Percentiles rank a stretch among this genome's conserved stretches.
Conservation (phyloP, 2,888 invertebrate species). For the Andrena camellia region DNA sequence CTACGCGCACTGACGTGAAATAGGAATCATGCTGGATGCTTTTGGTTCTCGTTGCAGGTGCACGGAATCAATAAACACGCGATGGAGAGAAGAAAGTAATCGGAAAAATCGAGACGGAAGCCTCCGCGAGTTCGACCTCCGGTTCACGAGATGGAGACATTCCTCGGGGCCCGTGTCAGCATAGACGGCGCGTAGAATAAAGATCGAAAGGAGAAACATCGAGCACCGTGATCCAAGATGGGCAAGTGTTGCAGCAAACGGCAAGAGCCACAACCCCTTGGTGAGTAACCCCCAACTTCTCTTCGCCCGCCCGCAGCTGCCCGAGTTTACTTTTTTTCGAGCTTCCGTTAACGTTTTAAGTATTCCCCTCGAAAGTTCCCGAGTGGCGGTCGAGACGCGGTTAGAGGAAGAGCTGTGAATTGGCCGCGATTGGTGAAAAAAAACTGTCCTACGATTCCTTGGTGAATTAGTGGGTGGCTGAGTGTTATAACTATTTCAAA, state of each 20-base stretch:
- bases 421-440: neutral
- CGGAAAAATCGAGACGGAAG: conserved; percentile 58
- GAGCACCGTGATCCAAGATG: conserved; percentile 86
- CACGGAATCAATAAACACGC: conserved; percentile 59
- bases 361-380: conserved; percentile 4
- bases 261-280: conserved; percentile 90
- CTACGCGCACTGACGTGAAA: neutral
- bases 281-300: conserved; percentile 79
- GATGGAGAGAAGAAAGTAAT: conserved; percentile 72
- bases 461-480: neutral
- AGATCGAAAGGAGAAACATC: conserved; percentile 49
- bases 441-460: no score
- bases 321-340: conserved; percentile 28
- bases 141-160: conserved; percentile 73
- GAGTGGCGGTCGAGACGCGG: conserved; percentile 1
- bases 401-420: neutral
- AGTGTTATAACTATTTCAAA: neutral
- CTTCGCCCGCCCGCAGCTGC: neutral
- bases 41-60: conserved; percentile 67
- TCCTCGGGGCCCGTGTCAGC: conserved; percentile 44
- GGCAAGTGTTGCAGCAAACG: conserved; percentile 96
- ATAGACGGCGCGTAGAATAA: conserved; percentile 64
- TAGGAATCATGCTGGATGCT: conserved; percentile 41
- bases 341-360: conserved; percentile 9
- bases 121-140: conserved; percentile 23